Conservation (phyloP, 2,797 vertebrate species). For the Gallinago solitaria region DNA sequence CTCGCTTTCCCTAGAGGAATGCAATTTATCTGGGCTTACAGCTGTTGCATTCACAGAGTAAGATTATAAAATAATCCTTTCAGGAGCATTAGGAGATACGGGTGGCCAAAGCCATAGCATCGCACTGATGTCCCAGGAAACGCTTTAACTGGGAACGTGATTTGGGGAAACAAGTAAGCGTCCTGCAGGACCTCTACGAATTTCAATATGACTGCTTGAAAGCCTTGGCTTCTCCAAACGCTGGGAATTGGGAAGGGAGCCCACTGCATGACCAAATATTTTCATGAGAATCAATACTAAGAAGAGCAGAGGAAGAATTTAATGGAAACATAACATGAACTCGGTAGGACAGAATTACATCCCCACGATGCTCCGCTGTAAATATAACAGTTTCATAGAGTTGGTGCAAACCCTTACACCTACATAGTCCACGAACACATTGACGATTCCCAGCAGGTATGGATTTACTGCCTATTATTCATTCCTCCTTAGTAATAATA, state of each 20-base stretch:
- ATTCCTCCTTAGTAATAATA: conserved; percentile 54
- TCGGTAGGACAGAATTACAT: background rate
- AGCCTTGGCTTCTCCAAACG: background rate
- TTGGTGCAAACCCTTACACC: conserved; percentile 25
- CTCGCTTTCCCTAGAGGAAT: conserved; percentile 31
- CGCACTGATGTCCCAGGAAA: fast-evolving
- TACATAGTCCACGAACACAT: background rate
- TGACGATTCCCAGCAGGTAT: conserved; percentile 37
- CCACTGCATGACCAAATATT: background rate
- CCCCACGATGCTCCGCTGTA: background rate
- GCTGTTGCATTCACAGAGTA: conserved; percentile 47
- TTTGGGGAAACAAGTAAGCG: background rate
- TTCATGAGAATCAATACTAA: background rate
- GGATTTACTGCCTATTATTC: conserved; percentile 52
- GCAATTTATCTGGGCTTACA: conserved; percentile 66
- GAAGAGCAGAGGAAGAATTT: background rate
- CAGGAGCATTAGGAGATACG: conserved; percentile 11
- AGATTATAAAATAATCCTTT: conserved; percentile 66
- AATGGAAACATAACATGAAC: background rate
- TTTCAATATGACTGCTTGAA: background rate
- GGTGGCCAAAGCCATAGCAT: conserved; percentile 1
- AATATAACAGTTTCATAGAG: background rate
- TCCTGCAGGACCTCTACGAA: background rate
- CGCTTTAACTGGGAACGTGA: fast-evolving
- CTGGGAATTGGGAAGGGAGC: background rate